Base-by-base conservation (phyloP, 1,140 invertebrate species). In the Drosophila ambigua region DNA sequence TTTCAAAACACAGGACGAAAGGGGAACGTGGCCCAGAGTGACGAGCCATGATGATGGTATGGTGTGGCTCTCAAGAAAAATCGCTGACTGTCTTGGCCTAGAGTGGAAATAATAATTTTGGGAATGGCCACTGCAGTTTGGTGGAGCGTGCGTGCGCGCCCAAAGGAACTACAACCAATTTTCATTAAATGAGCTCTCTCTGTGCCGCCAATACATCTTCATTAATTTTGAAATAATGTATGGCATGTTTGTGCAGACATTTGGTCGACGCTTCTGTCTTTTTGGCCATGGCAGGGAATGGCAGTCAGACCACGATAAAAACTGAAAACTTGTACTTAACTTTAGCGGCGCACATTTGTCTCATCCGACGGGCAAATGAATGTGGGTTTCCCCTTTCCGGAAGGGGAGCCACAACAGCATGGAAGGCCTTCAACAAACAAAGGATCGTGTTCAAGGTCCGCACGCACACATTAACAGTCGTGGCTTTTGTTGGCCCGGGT, bases 21-120 rank as follows among this genome's bases (percentile, higher is more conserved):
- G 28, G 23, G 24, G 13, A 28, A 11, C 35, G 35, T 39, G 15
- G 26, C 15, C 31, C 35, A 41, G 64, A 69, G 46, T 72, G 71
- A 79, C 65, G 67, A 71, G 55, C 63, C 23, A 24, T 24, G 63
- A 50, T 68, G 80, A 77, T 76, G 80, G 84, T 72, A 54, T 20
- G 20, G 76, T 65, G 48, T 26, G 48, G 39, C 39, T 26, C 39
- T 66, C 16, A 72, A 88, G 83, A 87, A 88, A 79, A 88, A 88
- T 88, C 68, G 58, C 64, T 68, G 28, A 43, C 50, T 73, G 78
- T 64, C 62, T 78, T 61, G 58, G 43, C 24, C 61, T 26, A 53
- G 63, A 78, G 66, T 78, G 69, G 46, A 87, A 87, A 82, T 87
- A 87, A 87, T 87, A 75, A 82, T 87, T 79, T 84, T 55, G 71